These are phyloP conservation scores for Pyrochroa serraticornis DNA, from an alignment of 2,888 invertebrate genomes.

Conservation along the genomic window DNA sequence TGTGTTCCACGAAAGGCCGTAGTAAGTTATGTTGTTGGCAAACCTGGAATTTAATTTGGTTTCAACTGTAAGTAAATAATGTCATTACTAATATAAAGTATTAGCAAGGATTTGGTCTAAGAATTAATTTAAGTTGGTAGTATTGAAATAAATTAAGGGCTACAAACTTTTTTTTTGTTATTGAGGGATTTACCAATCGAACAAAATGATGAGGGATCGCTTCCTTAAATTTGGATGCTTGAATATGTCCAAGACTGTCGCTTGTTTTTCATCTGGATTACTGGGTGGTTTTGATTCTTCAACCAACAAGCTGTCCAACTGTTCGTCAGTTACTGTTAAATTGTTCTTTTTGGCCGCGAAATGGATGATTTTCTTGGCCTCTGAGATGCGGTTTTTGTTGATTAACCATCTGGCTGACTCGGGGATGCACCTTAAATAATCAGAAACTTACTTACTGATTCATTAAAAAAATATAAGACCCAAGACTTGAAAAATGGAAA, in stretches of 20 bases:
- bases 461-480: background rate
- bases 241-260: constrained; percentile 63
- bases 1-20: constrained; percentile 78
- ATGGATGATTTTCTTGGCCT: constrained; percentile 67
- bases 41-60: constrained; percentile 71
- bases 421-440: constrained; percentile 64
- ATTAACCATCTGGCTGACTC: constrained; percentile 77
- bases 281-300: constrained; percentile 55
- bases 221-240: constrained; percentile 68
- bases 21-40: constrained; percentile 78
- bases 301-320: constrained; percentile 61
- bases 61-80: no score
- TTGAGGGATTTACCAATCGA: constrained; percentile 74
- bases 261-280: constrained; percentile 50
- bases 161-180: no score
- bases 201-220: constrained; percentile 72
- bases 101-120: no score
- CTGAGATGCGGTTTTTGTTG: constrained; percentile 66
- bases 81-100: constrained; percentile 4
- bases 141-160: background rate
- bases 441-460: background rate
- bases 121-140: background rate
- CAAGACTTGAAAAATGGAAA: background rate
- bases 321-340: constrained; percentile 62
- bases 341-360: constrained; percentile 71